These are phyloP conservation scores for Harpegnathos saltator DNA, from an alignment of 1,140 invertebrate species.

Conservation along the genomic window DNA sequence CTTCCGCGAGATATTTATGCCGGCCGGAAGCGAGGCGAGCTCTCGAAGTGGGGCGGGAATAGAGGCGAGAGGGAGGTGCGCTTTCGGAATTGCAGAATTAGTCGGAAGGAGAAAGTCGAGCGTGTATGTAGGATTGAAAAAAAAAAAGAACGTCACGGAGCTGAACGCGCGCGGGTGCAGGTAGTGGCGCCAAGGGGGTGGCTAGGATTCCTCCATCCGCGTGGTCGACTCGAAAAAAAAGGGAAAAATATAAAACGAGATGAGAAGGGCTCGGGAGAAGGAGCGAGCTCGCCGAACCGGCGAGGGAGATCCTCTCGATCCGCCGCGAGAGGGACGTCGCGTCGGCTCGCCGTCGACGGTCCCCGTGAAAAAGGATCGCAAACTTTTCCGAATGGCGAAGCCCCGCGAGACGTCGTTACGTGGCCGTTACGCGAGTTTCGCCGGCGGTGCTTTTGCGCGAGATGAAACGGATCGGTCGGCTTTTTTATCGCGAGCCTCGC, in stretches of 20 bases:
- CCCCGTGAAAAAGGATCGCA: conserved; percentile 35
- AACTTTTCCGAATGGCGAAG: conserved; percentile 37
- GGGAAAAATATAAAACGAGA: conserved; percentile 11
- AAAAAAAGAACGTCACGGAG: conserved; percentile 20
- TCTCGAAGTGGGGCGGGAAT: not conserved
- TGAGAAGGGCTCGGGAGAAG: conserved; percentile 23
- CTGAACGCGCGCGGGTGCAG: conserved; percentile 16
- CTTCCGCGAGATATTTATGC: conserved; percentile 82
- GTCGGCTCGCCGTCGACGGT: not conserved
- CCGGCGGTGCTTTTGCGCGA: not conserved
- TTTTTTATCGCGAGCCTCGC: too few species aligned
- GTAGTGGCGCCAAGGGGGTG: conserved; percentile 23
- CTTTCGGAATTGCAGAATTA: conserved; percentile 39
- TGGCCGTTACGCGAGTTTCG: not conserved
- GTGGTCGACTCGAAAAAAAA: not conserved
- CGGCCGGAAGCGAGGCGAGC: conserved; percentile 58
- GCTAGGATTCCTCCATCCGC: conserved; percentile 28
- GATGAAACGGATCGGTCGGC: not conserved
- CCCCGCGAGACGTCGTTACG: conserved; percentile 17
- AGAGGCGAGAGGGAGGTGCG: not conserved
- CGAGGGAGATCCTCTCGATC: conserved; percentile 34
- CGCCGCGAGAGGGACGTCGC: conserved; percentile 1
- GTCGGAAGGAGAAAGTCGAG: conserved; percentile 25
- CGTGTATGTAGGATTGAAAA: conserved; percentile 31
- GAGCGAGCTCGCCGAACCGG: conserved; percentile 39